A percentile compares a stretch with the other conserved stretches of the same genome.
Conservation (phyloP, 2,113 vertebrate species). For the Neolamprologus falcicula region DNA sequence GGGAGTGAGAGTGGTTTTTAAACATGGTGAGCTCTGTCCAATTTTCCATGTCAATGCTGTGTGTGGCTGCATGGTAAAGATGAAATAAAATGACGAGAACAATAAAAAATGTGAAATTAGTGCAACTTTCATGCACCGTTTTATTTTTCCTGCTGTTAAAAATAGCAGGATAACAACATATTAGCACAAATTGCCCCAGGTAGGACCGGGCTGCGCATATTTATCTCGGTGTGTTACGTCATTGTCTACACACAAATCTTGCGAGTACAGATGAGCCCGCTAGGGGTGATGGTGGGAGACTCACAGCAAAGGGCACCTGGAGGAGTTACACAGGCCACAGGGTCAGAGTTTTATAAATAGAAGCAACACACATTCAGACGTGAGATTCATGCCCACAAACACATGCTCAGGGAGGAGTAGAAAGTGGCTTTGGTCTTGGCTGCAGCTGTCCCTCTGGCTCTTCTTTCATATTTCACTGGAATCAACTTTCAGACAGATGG, state of each 20-base stretch:
- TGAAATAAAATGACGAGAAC: not conserved
- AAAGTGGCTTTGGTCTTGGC: not conserved
- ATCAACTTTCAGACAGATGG: slow-evolving; percentile 26
- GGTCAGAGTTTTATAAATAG: slow-evolving; percentile 43
- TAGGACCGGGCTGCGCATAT: rapidly evolving
- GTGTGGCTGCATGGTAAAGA: not conserved
- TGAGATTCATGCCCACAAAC: not conserved
- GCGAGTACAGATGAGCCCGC: not conserved
- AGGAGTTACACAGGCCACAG: not conserved
- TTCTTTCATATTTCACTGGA: slow-evolving; percentile 4
- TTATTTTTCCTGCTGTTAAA: not conserved
- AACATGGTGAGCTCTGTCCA: not conserved
- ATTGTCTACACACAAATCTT: not conserved
- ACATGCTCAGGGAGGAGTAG: not conserved
- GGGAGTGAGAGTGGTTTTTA: not conserved
- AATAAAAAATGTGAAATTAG: not conserved
- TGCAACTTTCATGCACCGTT: not conserved
- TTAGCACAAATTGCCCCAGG: not conserved
- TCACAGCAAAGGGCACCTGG: not conserved
- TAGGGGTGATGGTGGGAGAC: not conserved
- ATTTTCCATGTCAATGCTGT: not conserved
- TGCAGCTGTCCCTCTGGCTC: slow-evolving; percentile 40
- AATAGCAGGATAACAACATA: not conserved
- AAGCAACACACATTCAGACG: not conserved
- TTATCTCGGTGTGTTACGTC: not conserved